Conservation (phyloP, 2,113 vertebrate genomes). For the Hyla sarda region DNA sequence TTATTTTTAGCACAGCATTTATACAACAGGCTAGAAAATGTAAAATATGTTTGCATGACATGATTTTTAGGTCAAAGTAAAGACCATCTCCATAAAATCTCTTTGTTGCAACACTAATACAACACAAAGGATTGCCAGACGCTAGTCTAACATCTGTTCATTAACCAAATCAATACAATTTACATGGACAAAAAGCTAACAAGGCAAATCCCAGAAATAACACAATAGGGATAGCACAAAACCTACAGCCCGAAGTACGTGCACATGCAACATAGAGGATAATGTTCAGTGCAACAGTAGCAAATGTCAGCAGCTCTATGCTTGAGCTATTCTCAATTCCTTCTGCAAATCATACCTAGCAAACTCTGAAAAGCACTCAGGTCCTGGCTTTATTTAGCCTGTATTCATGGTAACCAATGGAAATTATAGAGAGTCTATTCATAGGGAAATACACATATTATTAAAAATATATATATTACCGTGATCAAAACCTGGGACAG, state of each 20-base stretch:
- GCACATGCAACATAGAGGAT: not conserved
- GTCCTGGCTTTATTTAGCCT: not conserved
- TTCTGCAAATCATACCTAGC: not conserved
- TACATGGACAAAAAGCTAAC: slow-evolving; percentile 7
- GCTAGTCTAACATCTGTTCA: slow-evolving; percentile 28
- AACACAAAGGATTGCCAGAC: not conserved
- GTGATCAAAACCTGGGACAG: not conserved
- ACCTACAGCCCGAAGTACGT: not conserved
- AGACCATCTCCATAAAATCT: not conserved
- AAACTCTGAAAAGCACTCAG: not conserved
- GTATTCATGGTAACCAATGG: not conserved
- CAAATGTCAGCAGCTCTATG: not conserved
- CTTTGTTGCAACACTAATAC: not conserved
- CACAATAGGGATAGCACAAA: not conserved
- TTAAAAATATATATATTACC: not conserved
- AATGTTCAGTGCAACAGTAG: not conserved
- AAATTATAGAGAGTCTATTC: not conserved
- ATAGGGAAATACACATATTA: not conserved
- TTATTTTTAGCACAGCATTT: not conserved
- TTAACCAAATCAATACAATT: slow-evolving; percentile 25
- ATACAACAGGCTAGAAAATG: not conserved
- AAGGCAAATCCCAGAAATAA: slow-evolving; percentile 14
- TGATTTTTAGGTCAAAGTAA: not conserved
- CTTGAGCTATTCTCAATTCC: not conserved
- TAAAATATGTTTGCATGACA: slow-evolving; percentile 1